phyloP scores from a whole-genome alignment of 2,888 invertebrate genomes.

The Heteromurus nitidus region DNA sequence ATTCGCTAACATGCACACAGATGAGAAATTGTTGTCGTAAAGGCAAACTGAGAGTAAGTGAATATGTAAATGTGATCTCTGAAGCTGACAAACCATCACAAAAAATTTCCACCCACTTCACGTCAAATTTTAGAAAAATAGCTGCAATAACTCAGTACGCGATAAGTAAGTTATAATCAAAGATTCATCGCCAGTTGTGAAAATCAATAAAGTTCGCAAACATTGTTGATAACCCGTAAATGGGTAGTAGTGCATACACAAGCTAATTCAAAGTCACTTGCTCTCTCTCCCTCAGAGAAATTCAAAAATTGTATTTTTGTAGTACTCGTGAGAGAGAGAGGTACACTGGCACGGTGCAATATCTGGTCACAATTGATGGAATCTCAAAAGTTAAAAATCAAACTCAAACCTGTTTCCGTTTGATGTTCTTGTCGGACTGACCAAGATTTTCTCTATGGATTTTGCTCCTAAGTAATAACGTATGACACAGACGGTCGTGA shows the following conservation, averaged over 20 bases:
- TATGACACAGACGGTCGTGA: constrained; percentile 49
- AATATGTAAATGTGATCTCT: constrained; percentile 34
- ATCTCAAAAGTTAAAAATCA: constrained; percentile 12
- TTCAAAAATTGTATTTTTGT: not conserved
- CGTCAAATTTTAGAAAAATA: constrained; percentile 25
- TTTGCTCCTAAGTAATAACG: constrained; percentile 38
- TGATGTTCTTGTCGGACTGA: constrained; percentile 10
- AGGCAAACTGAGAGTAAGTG: not conserved
- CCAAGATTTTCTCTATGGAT: constrained; percentile 40
- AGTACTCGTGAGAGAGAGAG: too few relatives aligned
- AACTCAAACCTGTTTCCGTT: constrained; percentile 53
- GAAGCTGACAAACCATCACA: constrained; percentile 17
- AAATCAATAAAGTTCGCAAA: constrained; percentile 53
- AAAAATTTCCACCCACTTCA: constrained; percentile 40
- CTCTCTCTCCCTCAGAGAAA: not conserved
- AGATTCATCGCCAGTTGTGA: constrained; percentile 24
- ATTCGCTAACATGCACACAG: constrained; percentile 1
- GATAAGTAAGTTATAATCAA: constrained; percentile 36
- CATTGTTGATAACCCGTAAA: constrained; percentile 50
- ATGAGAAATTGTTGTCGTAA: constrained; percentile 13
- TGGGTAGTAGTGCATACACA: constrained; percentile 33
- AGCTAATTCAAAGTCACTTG: not conserved
- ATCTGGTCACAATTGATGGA: constrained; percentile 13
- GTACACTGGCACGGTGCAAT: too few relatives aligned
- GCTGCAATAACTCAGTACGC: constrained; percentile 3